These are phyloP conservation scores for Oncopeltus fasciatus DNA, from an alignment of 1,140 invertebrate genomes.

Conservation along the genomic window DNA sequence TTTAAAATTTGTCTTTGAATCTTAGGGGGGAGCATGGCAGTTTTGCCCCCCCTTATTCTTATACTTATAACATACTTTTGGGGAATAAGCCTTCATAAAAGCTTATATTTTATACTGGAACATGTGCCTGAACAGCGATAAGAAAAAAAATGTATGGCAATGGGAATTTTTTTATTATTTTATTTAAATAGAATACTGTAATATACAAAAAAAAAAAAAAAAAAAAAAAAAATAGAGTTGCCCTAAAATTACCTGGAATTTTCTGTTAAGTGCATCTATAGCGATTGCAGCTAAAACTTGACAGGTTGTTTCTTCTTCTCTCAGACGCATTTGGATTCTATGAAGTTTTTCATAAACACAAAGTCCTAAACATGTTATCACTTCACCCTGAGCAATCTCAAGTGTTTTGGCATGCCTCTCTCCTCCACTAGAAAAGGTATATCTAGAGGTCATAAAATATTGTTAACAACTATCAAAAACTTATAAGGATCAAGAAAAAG, in stretches of 20 bases:
- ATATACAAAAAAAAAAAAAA: neutral
- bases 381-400: constrained; percentile 90
- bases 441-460: neutral
- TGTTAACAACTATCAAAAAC: too few relatives aligned
- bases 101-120: too few relatives aligned
- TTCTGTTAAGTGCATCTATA: constrained; percentile 69
- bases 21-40: too few relatives aligned
- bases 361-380: constrained; percentile 80
- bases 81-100: too few relatives aligned
- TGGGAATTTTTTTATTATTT: too few relatives aligned
- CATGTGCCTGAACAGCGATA: too few relatives aligned
- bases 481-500: too few relatives aligned
- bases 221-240: neutral
- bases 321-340: constrained; percentile 65
- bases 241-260: constrained; percentile 47
- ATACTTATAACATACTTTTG: too few relatives aligned
- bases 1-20: too few relatives aligned
- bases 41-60: too few relatives aligned
- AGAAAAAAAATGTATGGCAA: too few relatives aligned
- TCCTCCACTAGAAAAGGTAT: constrained; percentile 38
- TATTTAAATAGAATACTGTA: neutral
- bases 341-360: constrained; percentile 79
- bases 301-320: constrained; percentile 80
- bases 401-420: constrained; percentile 87
- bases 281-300: constrained; percentile 78